These are phyloP conservation scores for Turritopsis dohrnii DNA, from an alignment of 30 jellyfish, hydroid and myxozoan species.

Conservation along the genomic window DNA sequence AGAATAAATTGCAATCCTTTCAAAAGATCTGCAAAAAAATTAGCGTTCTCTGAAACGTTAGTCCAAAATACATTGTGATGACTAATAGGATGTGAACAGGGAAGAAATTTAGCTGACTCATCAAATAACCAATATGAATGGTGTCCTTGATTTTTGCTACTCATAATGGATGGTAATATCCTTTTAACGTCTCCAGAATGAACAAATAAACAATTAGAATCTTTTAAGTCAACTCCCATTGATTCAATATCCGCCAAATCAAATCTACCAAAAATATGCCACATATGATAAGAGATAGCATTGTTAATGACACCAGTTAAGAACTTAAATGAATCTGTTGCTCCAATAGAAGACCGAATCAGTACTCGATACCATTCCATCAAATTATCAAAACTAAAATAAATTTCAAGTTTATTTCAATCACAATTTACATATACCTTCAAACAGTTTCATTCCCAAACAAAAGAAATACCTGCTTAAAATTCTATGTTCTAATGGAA, in stretches of 20 bases:
- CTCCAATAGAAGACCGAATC: background rate
- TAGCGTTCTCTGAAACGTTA: background rate
- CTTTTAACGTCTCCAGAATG: background rate
- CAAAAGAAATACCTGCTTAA: background rate
- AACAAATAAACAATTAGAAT: background rate
- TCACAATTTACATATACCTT: too few species aligned
- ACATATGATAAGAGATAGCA: background rate
- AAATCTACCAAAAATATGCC: background rate
- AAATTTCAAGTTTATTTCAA: too few species aligned
- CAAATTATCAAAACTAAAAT: background rate
- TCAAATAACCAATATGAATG: background rate
- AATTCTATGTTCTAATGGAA: background rate
- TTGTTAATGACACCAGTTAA: background rate
- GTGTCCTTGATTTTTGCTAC: background rate
- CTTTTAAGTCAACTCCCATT: background rate
- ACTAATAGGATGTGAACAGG: background rate
- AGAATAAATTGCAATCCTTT: background rate
- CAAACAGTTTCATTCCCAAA: too few species aligned
- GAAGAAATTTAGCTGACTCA: background rate
- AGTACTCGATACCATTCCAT: background rate
- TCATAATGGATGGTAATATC: background rate
- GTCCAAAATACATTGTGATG: background rate
- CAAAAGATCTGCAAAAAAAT: background rate
- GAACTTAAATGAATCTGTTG: background rate
- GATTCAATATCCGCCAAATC: background rate